Evolutionary conservation across 1,140 invertebrate species (phyloP).

Genomic region (Drosophila erecta): DNA sequence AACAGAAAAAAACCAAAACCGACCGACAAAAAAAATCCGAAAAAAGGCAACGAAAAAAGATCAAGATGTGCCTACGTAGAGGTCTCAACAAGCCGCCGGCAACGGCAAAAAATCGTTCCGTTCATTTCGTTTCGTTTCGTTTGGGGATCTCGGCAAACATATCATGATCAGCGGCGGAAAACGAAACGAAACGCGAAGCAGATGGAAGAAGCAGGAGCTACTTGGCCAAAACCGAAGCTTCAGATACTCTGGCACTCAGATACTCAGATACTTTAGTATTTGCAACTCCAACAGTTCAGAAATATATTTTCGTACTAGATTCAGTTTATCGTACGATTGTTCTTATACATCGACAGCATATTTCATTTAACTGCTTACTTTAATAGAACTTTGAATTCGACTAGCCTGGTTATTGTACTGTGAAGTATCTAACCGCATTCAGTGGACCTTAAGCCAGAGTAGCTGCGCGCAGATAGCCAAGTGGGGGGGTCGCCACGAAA

Average conservation of each 20-base stretch:
- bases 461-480: not conserved
- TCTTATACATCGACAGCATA: no score
- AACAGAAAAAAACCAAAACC: slow-evolving; percentile 15
- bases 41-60: slow-evolving; percentile 54
- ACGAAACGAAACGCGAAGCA: slow-evolving; percentile 60
- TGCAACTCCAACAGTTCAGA: no score
- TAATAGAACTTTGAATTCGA: no score
- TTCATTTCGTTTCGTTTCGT: slow-evolving; percentile 59
- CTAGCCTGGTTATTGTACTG: not conserved
- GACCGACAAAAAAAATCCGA: not conserved
- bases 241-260: not conserved
- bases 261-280: no score
- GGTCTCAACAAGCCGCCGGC: slow-evolving; percentile 51
- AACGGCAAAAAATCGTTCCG: slow-evolving; percentile 47
- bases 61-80: slow-evolving; percentile 80
- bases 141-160: slow-evolving; percentile 69
- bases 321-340: no score
- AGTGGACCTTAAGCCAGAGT: not conserved
- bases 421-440: no score
- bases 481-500: slow-evolving; percentile 14
- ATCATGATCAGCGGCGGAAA: slow-evolving; percentile 59
- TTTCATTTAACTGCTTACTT: no score
- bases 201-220: not conserved
- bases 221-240: not conserved
- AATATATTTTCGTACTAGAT: no score